Conservation (phyloP, 2,113 vertebrate species). For the Lophochroa leadbeateri region DNA sequence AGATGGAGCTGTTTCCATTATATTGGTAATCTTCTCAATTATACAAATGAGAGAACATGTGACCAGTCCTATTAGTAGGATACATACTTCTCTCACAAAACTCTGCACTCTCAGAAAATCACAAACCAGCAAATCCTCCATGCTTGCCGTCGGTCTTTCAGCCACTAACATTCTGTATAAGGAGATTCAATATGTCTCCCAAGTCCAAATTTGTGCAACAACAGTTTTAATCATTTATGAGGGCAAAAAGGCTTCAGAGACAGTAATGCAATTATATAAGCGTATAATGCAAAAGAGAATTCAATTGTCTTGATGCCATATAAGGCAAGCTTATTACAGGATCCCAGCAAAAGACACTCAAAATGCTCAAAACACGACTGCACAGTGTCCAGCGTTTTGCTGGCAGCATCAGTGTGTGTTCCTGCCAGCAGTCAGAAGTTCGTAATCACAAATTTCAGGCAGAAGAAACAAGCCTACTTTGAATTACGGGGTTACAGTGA, state of each 20-base stretch:
- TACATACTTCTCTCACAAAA: background rate
- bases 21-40: constrained; percentile 21
- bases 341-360: background rate
- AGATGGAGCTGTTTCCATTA: constrained; percentile 22
- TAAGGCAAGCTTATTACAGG: constrained; percentile 62
- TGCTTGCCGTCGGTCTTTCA: background rate
- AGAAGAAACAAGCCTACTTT: constrained; percentile 50
- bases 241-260: background rate
- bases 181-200: background rate
- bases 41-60: background rate
- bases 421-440: constrained; percentile 63
- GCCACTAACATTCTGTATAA: background rate
- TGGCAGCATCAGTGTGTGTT: constrained; percentile 37
- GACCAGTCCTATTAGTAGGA: background rate
- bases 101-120: background rate
- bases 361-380: background rate
- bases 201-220: background rate
- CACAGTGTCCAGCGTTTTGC: background rate
- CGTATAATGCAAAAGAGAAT: background rate
- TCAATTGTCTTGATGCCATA: constrained; percentile 51
- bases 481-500: constrained; percentile 72
- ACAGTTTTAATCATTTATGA: constrained; percentile 4
- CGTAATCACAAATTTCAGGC: constrained; percentile 49
- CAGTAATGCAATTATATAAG: constrained; percentile 5
- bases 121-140: background rate